Percentiles rank a stretch among this genome's conserved stretches.
Conservation (phyloP, 2,888 invertebrate genomes). For the Bombylius major region DNA sequence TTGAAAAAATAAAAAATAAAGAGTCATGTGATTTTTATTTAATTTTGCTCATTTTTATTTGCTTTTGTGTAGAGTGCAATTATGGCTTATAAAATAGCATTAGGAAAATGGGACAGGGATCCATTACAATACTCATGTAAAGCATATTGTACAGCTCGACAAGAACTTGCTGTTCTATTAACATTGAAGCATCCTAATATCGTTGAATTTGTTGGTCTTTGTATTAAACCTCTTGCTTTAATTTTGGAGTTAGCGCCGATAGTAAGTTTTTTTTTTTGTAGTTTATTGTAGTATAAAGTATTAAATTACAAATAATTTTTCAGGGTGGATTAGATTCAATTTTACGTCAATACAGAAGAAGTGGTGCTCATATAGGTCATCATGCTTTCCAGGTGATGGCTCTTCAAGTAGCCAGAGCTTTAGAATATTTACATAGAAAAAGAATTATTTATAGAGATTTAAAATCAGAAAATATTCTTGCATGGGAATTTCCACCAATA, state of each 20-base stretch:
- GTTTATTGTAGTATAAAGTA: not conserved
- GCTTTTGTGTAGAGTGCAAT: slow-evolving; percentile 28
- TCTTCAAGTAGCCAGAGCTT: slow-evolving; percentile 82
- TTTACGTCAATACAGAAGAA: slow-evolving; percentile 71
- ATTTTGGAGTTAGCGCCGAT: slow-evolving; percentile 79
- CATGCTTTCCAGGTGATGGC: slow-evolving; percentile 74
- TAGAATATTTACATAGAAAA: slow-evolving; percentile 88
- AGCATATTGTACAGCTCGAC: slow-evolving; percentile 91
- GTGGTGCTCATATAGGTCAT: slow-evolving; percentile 68
- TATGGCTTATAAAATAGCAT: slow-evolving; percentile 46
- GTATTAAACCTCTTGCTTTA: slow-evolving; percentile 76
- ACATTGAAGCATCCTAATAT: slow-evolving; percentile 83
- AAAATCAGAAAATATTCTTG: slow-evolving; percentile 94
- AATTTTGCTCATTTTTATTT: not conserved
- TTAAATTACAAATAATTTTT: slow-evolving; percentile 3
- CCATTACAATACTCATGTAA: slow-evolving; percentile 86
- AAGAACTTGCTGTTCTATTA: slow-evolving; percentile 80
- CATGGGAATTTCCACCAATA: slow-evolving; percentile 90
- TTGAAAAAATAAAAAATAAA: not conserved
- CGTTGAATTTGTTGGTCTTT: slow-evolving; percentile 81
- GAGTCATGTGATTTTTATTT: not conserved
- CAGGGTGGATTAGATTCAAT: slow-evolving; percentile 76
- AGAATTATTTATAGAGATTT: slow-evolving; percentile 70
- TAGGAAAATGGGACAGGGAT: slow-evolving; percentile 87
- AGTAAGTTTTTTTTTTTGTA: slow-evolving; percentile 20